phyloP scores from a whole-genome alignment of 2,113 vertebrate species.

The Oncorhynchus nerka region DNA sequence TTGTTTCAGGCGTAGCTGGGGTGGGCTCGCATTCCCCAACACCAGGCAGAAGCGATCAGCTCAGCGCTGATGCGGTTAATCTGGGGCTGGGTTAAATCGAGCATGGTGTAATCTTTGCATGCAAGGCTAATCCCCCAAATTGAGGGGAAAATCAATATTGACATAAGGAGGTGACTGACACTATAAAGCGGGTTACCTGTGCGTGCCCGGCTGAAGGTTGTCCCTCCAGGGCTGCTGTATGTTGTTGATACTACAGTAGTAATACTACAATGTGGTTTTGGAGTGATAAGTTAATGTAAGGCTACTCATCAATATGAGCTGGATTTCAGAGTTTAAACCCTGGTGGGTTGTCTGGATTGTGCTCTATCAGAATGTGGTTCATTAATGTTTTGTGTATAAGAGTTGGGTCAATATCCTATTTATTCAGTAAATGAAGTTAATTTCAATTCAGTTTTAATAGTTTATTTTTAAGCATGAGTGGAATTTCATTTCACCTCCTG shows the following conservation, averaged over 20 bases:
- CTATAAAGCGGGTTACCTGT: conserved; percentile 32
- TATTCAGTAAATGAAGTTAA: too few species aligned
- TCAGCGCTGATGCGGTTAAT: conserved; percentile 63
- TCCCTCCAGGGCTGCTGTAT: neutral
- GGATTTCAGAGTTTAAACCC: neutral
- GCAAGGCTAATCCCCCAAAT: conserved; percentile 57
- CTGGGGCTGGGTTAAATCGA: conserved; percentile 60
- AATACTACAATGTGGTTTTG: neutral
- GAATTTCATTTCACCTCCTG: too few species aligned
- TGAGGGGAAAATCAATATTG: conserved; percentile 63
- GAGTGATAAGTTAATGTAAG: neutral
- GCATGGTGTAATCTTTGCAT: conserved; percentile 60
- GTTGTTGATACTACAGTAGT: neutral
- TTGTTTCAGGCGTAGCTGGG: neutral
- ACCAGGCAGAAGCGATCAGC: conserved; percentile 39
- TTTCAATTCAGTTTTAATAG: too few species aligned
- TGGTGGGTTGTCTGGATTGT: neutral
- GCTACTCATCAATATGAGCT: neutral
- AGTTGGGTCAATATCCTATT: too few species aligned
- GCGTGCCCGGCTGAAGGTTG: neutral
- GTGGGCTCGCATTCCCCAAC: neutral
- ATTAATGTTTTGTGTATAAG: neutral
- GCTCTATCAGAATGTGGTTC: neutral
- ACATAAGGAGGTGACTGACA: conserved; percentile 48
- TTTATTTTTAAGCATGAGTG: too few species aligned